Evolutionary conservation across 2,113 vertebrate species (phyloP), one percentile per base, ranked within the genome.

Genomic region (Cyanoramphus novaezelandiae): DNA sequence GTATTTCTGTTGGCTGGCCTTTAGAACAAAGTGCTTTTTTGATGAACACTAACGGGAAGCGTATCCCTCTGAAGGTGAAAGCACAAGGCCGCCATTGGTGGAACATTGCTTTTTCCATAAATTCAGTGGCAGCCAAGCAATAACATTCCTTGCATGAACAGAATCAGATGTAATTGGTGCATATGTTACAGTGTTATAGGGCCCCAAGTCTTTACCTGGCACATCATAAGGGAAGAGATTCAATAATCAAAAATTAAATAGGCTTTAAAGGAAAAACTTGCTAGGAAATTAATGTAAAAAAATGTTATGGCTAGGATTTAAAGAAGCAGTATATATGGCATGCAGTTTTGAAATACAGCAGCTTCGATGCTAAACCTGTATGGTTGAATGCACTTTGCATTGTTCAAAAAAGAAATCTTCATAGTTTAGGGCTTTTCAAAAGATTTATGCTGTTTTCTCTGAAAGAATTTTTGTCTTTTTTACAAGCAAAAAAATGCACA

Each of bases 81-180:
- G 91, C 93, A 92, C 90, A 95, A 88, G 88, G 77, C 95, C 4
- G 5, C 86, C 88, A 53, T 3, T 82, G 91, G 91, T 60, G 53
- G 68, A 88, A 90, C 60, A 78, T 64, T 90, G 79, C 91, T 81
- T 96, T 96, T 93, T 89, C 95, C 80, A 92, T 90, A 93, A 97
- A 97, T 96, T 80, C 94, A 67, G 88, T 72, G 94, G 92, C 68
- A 95, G 86, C 27, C 82, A 93, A 94, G 88, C 92, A 98, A 72
- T 84, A 90, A 57, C 35, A 7, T 33, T 74, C 65, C 92, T 95
- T 95, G 74, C 89, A 93, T 85, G 97, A 97, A 96, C 83, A 94
- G 92, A 97, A 82, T 93, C 84, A 97, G 94, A 97, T 28, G 55
- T 96, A 97, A 97, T 88, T 87, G 74, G 84, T 88, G 77, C 92